These are phyloP conservation scores for Hycleus phaleratus DNA, from an alignment of 1,140 invertebrate species.

Conservation along the genomic window DNA sequence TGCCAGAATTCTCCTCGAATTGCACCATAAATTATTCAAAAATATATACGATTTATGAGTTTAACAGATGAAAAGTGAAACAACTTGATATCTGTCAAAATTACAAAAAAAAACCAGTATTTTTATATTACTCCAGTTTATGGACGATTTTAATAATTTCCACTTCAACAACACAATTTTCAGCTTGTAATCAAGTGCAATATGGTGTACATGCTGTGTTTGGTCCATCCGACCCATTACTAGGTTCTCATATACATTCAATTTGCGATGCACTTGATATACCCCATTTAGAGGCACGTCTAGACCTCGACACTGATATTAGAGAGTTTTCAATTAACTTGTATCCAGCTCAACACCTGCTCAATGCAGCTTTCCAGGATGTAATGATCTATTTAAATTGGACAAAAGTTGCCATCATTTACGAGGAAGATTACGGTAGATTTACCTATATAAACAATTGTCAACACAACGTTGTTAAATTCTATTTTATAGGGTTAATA, in stretches of 20 bases:
- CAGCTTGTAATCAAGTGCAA: conserved; percentile 80
- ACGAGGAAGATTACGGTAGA: conserved; percentile 78
- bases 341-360: conserved; percentile 73
- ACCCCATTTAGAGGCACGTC: conserved; percentile 75
- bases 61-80: too few species aligned
- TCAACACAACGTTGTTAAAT: background rate
- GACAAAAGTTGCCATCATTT: conserved; percentile 88
- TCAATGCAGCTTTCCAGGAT: conserved; percentile 79
- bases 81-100: too few species aligned
- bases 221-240: conserved; percentile 72
- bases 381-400: conserved; percentile 85
- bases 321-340: conserved; percentile 86
- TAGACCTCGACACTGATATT: conserved; percentile 57
- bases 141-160: too few species aligned
- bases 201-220: conserved; percentile 83
- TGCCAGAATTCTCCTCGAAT: too few species aligned
- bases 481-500: conserved; percentile 61
- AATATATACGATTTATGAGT: too few species aligned
- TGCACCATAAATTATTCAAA: too few species aligned
- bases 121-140: too few species aligned
- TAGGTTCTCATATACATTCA: conserved; percentile 82
- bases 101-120: too few species aligned
- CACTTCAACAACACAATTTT: conserved; percentile 1
- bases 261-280: conserved; percentile 84
- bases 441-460: background rate